These are phyloP conservation scores for Botrylloides violaceus DNA, from an alignment of 23 tunicate genomes.

Conservation along the genomic window DNA sequence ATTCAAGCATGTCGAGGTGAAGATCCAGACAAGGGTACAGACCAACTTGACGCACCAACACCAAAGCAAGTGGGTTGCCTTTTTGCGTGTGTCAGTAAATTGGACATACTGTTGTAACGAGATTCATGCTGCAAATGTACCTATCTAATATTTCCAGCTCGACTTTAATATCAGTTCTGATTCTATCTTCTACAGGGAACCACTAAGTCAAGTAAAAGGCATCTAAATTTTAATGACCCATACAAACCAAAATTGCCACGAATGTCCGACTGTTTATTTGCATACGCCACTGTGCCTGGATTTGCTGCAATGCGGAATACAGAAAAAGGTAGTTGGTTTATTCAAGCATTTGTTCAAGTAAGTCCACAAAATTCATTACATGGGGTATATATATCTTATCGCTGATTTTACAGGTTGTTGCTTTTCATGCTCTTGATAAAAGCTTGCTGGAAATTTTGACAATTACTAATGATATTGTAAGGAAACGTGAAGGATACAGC, in stretches of 20 bases:
- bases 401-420: slow-evolving; percentile 52
- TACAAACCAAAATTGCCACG: slow-evolving; percentile 54
- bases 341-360: slow-evolving; percentile 82
- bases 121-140: too few species aligned
- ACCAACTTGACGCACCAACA: slow-evolving; percentile 47
- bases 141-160: not conserved
- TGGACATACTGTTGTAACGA: too few species aligned
- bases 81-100: too few species aligned
- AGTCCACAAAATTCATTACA: too few species aligned
- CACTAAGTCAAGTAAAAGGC: not conserved
- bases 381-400: too few species aligned
- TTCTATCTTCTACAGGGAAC: not conserved
- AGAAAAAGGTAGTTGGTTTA: slow-evolving; percentile 82
- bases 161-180: not conserved
- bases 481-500: slow-evolving; percentile 59
- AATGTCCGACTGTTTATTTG: slow-evolving; percentile 57
- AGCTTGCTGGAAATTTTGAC: slow-evolving; percentile 83
- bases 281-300: slow-evolving; percentile 82
- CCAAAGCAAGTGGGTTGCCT: not conserved
- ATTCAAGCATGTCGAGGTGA: slow-evolving; percentile 78
- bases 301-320: slow-evolving; percentile 94
- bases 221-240: not conserved
- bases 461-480: slow-evolving; percentile 64
- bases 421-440: slow-evolving; percentile 68
- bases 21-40: slow-evolving; percentile 61